Base-by-base conservation (phyloP, 1,140 invertebrate species). In the Trichonephila clavata region DNA sequence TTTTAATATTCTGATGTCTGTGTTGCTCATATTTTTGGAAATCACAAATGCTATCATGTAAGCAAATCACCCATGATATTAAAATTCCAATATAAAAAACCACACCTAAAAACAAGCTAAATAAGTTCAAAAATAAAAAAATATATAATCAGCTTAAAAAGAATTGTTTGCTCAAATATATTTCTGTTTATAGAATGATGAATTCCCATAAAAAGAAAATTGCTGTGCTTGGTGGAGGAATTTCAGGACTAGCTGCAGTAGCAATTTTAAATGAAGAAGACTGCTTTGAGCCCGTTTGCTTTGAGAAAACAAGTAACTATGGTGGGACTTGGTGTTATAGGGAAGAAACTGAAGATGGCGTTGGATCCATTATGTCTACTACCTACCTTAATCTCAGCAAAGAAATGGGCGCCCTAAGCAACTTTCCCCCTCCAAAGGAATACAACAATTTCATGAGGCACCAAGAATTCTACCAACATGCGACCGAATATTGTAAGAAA, bases 241-340 rank as follows among this genome's bases (percentile, higher is more conserved):
- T 80, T 39, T 2, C 21, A 0, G 89, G 89, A 20, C 2, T 81
- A 18, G 20, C 13, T n/a, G 8, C 68, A 8, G 14, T 91, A 57
- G 77, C 5, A 13, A 18, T 20, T 21, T 50, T 91, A 5, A 60
- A 86, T 16, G 91, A 86, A 57, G 91, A 92, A 32, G 81, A 61
- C 1, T 61, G 83, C 20, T 86, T 92, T 24, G 83, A 84, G 20
- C 80, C 81, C 5, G 61, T 92, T 4, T 92, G 91, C 43, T 92
- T 86, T 32, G 91, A 92, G 32, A 68, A 65, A 6, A 71, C 95
- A 32, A 63, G 94, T 81, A 95, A 96, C 90, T 95, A 96, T 80
- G 96, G 96, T 2, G 96, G 96, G 57, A 95, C 96, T 2, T 96
- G 96, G 96, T 96, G 96, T 87, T 97, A 96, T 94, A 60, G 95